Evolutionary conservation across 2,888 invertebrate species (phyloP).

Genomic region (Lasioglossum zephyrum): DNA sequence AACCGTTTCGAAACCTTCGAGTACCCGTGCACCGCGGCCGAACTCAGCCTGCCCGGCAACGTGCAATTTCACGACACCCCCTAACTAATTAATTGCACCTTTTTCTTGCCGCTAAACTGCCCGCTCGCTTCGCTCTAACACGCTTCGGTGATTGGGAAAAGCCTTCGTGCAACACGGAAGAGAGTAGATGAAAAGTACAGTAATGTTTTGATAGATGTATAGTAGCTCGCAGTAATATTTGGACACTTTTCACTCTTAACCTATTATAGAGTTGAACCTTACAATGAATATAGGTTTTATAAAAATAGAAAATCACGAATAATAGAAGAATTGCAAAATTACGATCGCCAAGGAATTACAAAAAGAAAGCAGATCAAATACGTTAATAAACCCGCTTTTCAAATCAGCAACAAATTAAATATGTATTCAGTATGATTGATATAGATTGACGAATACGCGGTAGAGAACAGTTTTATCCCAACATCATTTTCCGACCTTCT

Average conservation of each 20-base stretch:
- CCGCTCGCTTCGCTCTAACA: neutral
- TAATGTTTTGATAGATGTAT: neutral
- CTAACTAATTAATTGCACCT: constrained; percentile 62
- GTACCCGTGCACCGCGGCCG: constrained; percentile 1
- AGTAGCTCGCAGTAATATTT: neutral
- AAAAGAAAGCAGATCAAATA: too few species aligned
- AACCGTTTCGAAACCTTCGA: constrained; percentile 54
- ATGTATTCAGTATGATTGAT: too few species aligned
- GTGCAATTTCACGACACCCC: constrained; percentile 63
- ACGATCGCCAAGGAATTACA: too few species aligned
- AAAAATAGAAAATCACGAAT: too few species aligned
- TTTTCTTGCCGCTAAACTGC: constrained; percentile 14
- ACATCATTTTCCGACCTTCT: too few species aligned
- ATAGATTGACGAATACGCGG: too few species aligned
- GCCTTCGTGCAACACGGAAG: neutral
- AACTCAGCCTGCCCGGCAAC: constrained; percentile 27
- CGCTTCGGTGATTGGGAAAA: constrained; percentile 3
- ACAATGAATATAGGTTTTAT: too few species aligned
- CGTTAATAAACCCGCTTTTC: too few species aligned
- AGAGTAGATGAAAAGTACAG: neutral
- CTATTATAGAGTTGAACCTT: too few species aligned
- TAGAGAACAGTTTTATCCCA: too few species aligned
- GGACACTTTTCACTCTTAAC: neutral
- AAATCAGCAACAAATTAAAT: too few species aligned
- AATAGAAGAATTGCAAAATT: too few species aligned